A percentile compares a stretch with the other conserved stretches of the same genome.
These are phyloP conservation scores for Protodeltote pygarga DNA, from an alignment of 2,888 invertebrate genomes.

Conservation along the genomic window DNA sequence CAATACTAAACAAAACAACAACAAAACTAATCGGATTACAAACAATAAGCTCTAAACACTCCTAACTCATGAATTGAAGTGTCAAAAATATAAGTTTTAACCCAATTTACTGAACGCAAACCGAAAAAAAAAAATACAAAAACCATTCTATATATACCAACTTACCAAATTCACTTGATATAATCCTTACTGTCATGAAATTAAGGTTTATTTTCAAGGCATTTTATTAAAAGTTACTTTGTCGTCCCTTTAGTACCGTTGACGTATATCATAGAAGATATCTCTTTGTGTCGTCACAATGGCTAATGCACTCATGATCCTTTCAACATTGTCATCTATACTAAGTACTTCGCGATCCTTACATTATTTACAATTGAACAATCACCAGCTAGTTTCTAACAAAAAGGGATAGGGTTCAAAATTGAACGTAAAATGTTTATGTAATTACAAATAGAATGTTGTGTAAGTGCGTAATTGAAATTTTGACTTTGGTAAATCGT, in stretches of 20 bases:
- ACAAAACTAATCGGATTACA: constrained; percentile 73
- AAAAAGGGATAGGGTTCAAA: constrained; percentile 21
- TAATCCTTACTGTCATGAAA: constrained; percentile 6
- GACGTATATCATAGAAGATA: constrained; percentile 72
- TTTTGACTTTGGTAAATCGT: constrained; percentile 83
- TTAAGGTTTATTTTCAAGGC: constrained; percentile 44
- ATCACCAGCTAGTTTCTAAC: constrained; percentile 7
- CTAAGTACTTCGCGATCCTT: constrained; percentile 74
- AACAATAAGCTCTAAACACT: constrained; percentile 73
- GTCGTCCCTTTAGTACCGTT: constrained; percentile 62
- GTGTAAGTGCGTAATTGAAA: constrained; percentile 75
- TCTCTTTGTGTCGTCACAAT: constrained; percentile 74
- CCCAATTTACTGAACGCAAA: constrained; percentile 73
- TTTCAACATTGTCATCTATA: constrained; percentile 83
- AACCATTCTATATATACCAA: constrained; percentile 38
- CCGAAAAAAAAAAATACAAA: constrained; percentile 55
- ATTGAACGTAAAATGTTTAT: constrained; percentile 10
- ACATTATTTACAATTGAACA: constrained; percentile 15
- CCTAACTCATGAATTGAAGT: constrained; percentile 56
- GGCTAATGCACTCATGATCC: constrained; percentile 84
- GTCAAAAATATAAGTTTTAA: constrained; percentile 76
- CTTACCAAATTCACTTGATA: neutral
- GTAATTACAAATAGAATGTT: constrained; percentile 19
- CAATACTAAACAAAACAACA: constrained; percentile 63
- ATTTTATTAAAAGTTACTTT: constrained; percentile 4